Evolutionary conservation across 2,888 invertebrate genomes (phyloP).

Genomic region (Lepetodrilus schrolli): DNA sequence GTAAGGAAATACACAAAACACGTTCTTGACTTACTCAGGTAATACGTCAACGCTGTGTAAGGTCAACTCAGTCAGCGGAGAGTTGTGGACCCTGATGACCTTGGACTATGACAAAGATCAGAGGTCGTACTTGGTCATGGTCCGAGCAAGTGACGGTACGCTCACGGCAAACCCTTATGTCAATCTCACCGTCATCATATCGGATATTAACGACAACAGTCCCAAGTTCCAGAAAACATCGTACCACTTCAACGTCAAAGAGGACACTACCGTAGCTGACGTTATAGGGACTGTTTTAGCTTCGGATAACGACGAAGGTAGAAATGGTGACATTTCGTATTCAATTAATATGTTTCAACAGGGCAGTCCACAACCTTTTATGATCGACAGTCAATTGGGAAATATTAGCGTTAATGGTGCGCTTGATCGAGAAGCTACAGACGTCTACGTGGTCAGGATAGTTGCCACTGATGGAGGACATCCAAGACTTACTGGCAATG

Average conservation of each 20-base stretch:
- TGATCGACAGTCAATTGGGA: too few species aligned
- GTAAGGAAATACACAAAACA: too few species aligned
- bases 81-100: slow-evolving; percentile 36
- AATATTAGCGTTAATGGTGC: slow-evolving; percentile 32
- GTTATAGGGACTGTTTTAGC: slow-evolving; percentile 51
- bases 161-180: slow-evolving; percentile 36
- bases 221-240: slow-evolving; percentile 90
- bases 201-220: slow-evolving; percentile 92
- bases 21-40: not conserved
- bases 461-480: too few species aligned
- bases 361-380: not conserved
- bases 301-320: slow-evolving; percentile 57
- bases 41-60: slow-evolving; percentile 34
- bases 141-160: slow-evolving; percentile 52
- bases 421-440: slow-evolving; percentile 39
- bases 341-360: slow-evolving; percentile 35
- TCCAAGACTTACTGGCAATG: too few species aligned
- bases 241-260: slow-evolving; percentile 90
- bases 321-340: slow-evolving; percentile 46
- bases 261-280: slow-evolving; percentile 82
- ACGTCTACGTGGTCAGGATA: too few species aligned
- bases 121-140: slow-evolving; percentile 42
- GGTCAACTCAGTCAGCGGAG: slow-evolving; percentile 47
- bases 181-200: slow-evolving; percentile 80
- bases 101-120: slow-evolving; percentile 52